These are phyloP conservation scores for Meandrina meandrites DNA, from an alignment of 92 coral and sea anemone genomes.

Conservation along the genomic window DNA sequence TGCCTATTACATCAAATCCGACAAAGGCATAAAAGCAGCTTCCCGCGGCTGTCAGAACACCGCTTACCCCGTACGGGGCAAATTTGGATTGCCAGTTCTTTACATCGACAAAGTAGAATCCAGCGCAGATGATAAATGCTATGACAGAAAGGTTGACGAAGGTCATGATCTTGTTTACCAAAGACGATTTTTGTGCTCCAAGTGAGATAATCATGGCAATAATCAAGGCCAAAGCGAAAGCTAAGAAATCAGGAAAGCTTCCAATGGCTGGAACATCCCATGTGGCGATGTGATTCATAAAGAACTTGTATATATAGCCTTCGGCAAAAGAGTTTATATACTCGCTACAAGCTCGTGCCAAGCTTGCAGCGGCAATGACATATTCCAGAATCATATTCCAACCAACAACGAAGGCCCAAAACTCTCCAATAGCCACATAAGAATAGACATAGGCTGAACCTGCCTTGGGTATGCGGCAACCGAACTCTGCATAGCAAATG, in stretches of 20 bases:
- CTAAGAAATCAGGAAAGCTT: conserved; percentile 73
- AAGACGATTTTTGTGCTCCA: conserved; percentile 63
- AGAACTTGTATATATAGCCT: conserved; percentile 57
- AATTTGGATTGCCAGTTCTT: conserved; percentile 66
- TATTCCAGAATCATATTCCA: conserved; percentile 85
- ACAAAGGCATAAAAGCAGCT: conserved; percentile 76
- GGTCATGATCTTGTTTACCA: conserved; percentile 55
- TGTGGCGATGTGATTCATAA: conserved; percentile 56
- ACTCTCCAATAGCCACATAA: conserved; percentile 69
- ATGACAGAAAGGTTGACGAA: conserved; percentile 58
- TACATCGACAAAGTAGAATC: conserved; percentile 50
- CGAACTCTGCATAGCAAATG: conserved; percentile 81
- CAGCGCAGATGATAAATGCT: conserved; percentile 56
- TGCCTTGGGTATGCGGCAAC: conserved; percentile 79
- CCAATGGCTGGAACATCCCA: conserved; percentile 57
- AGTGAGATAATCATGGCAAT: conserved; percentile 53
- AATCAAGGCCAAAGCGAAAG: conserved; percentile 49
- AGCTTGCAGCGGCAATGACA: conserved; percentile 57
- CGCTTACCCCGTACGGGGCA: conserved; percentile 76
- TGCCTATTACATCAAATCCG: conserved; percentile 75
- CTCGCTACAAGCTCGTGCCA: conserved; percentile 72
- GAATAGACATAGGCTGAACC: conserved; percentile 80
- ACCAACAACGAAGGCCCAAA: conserved; percentile 78
- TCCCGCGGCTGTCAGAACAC: conserved; percentile 72
- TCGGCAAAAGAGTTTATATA: conserved; percentile 61